These are phyloP conservation scores for Eurystomus glaucurus DNA, from an alignment of 2,797 vertebrate species.

Conservation along the genomic window DNA sequence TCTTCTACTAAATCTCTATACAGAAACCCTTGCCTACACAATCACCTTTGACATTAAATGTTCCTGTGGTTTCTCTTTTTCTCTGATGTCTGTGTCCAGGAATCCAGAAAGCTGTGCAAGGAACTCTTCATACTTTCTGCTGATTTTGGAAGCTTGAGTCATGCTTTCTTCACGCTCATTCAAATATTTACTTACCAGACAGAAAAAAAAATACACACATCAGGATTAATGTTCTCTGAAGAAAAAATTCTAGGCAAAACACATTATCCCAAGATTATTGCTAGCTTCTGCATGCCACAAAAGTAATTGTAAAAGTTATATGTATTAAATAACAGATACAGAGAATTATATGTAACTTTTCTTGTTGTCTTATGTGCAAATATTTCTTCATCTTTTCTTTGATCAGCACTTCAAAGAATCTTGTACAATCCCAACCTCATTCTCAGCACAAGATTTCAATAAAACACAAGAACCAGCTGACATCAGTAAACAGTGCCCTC, in stretches of 20 bases:
- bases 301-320: background rate
- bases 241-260: background rate
- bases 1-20: background rate
- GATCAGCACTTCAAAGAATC: background rate
- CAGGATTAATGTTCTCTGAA: background rate
- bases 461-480: background rate
- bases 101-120: constrained; percentile 77
- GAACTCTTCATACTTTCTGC: constrained; percentile 78
- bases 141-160: constrained; percentile 69
- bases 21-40: background rate
- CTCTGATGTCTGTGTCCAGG: constrained; percentile 72
- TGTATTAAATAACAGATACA: background rate
- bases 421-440: background rate
- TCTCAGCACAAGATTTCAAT: background rate
- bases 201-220: constrained; percentile 7
- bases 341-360: background rate
- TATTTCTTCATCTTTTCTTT: background rate
- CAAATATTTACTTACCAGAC: constrained; percentile 71
- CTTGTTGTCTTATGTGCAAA: background rate
- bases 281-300: background rate
- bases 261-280: background rate
- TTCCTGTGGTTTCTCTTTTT: constrained; percentile 76
- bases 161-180: constrained; percentile 79
- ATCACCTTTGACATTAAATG: constrained; percentile 82
- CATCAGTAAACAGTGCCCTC: background rate